Base-by-base conservation (phyloP, 2,888 invertebrate genomes). In the Bimastos eiseni region DNA sequence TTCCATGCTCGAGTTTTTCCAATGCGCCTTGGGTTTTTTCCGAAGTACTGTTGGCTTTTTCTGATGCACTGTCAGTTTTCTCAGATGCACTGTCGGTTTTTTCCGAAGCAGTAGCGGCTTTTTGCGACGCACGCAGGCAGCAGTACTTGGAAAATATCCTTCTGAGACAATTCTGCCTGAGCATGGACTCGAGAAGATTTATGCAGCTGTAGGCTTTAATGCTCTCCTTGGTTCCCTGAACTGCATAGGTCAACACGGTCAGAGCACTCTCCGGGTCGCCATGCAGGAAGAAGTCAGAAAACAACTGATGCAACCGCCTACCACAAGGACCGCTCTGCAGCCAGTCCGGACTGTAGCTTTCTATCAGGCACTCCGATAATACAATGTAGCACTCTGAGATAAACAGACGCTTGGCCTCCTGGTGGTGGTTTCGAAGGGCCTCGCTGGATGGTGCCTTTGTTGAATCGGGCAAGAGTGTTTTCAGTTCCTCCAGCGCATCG, bases 161-260 rank as follows among this genome's bases (percentile, higher is more conserved):
- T 30, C 44, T 17, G 21, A 89, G 44, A 89, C 44, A 89, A 24
- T 89, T 89, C 55, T 89, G 49, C 36, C 70, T 89, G 44, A 89
- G 30, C 21, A 89, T 70, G 33, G 70, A 44, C 55, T 89, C 89
- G 15, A 89, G 89, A 19, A 89, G 70, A 0, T 70, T 34, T n/a
- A 89, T 89, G 37, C 34, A 70, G n/a, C 34, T 13, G 21, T 55
- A 70, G 30, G 33, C 33, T 34, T 49, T 55, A 19, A 89, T 30
- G 33, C 89, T 49, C 24, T 89, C 49, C 37, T 44, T 36, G 2
- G 30, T 36, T 37, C 33, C 19, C 34, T 70, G 19, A 11, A 89
- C 33, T 8, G 49, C n/a, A 36, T 36, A 17, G 30, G 17, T 55
- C 36, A 89, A 24, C n/a, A 37, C 34, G 11, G 34, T 49, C 34